These are phyloP conservation scores for Oenanthe oenanthe DNA, from an alignment of 2,113 vertebrate species.

Conservation along the genomic window DNA sequence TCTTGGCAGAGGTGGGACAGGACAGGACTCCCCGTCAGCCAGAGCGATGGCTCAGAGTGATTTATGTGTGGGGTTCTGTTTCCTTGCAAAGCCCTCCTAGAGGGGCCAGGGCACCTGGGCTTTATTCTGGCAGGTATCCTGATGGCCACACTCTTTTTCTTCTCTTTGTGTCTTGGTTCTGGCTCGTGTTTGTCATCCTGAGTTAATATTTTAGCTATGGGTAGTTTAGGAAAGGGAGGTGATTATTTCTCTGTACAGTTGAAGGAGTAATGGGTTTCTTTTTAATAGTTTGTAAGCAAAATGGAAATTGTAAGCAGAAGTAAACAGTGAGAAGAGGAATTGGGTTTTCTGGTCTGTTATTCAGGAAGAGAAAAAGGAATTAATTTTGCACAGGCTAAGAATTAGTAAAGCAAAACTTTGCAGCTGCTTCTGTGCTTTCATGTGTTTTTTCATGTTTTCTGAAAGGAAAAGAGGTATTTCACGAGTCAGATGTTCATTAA, in stretches of 20 bases:
- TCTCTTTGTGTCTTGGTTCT: background rate
- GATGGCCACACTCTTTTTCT: background rate
- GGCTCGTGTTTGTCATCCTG: background rate
- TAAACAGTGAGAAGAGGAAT: conserved; percentile 59
- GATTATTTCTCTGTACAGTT: background rate
- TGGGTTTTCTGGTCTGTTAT: background rate
- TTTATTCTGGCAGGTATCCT: background rate
- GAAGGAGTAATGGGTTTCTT: background rate
- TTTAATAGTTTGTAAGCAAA: background rate
- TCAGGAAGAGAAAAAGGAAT: conserved; percentile 62
- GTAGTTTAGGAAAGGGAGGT: background rate
- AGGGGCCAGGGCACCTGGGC: background rate
- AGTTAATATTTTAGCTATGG: background rate
- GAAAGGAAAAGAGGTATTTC: background rate
- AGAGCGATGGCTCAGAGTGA: rapidly evolving
- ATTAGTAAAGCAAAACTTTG: background rate
- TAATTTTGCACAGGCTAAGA: conserved; percentile 26
- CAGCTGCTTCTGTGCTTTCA: background rate
- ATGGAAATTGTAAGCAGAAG: conserved; percentile 56
- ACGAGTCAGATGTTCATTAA: background rate
- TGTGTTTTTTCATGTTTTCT: background rate
- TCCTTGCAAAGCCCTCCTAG: rapidly evolving
- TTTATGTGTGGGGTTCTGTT: background rate
- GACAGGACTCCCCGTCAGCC: background rate
- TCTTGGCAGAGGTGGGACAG: background rate